Evolutionary conservation across 2,888 invertebrate species (phyloP), one percentile per base, ranked within the genome.

Genomic region (Empis stercorea): DNA sequence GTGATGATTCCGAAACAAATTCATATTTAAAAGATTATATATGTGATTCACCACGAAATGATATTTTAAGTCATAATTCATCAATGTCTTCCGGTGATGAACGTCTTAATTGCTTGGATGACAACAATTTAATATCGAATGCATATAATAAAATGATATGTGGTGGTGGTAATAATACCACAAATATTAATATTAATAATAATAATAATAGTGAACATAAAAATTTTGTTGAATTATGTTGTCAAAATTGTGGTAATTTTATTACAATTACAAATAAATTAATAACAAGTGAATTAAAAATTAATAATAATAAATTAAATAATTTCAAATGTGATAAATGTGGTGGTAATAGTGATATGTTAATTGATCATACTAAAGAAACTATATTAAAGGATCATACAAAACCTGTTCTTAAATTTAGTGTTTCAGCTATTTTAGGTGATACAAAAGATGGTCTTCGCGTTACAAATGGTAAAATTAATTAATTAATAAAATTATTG

Each of bases 391-490:
- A 71, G 61, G 70, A 68, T 57, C 64, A 55, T 54, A 74, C 71
- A 59, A 87, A 87, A 60, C 89, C 89, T 16, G 77, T 87, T 62
- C 74, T 91, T 59, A 91, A 91, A 70, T 92, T 92, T 71, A 91
- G 91, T 78, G 91, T 92, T 53, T 89, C 85, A 74, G 91, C 91
- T 41, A 92, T 92, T 57, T 73, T 92, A 59, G 88, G 88, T 45
- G 70, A 70, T 55, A 70, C 68, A 32, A 65, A 70, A 11, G 70
- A 70, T 52, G 66, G 68, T 55, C 68, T 69, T 48, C 61, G 68
- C 54, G 70, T 70, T 47, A 59, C 70, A 54, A 70, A 70, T 60
- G 70, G 70, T 70, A 62, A 70, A 10, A n/a, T n/a, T n/a, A n/a
- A n/a, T n/a, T n/a, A n/a, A n/a, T n/a, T n/a, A n/a, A n/a, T n/a